phyloP scores from a whole-genome alignment of 30 jellyfish, hydroid and myxozoan species.

The Turritopsis dohrnii region DNA sequence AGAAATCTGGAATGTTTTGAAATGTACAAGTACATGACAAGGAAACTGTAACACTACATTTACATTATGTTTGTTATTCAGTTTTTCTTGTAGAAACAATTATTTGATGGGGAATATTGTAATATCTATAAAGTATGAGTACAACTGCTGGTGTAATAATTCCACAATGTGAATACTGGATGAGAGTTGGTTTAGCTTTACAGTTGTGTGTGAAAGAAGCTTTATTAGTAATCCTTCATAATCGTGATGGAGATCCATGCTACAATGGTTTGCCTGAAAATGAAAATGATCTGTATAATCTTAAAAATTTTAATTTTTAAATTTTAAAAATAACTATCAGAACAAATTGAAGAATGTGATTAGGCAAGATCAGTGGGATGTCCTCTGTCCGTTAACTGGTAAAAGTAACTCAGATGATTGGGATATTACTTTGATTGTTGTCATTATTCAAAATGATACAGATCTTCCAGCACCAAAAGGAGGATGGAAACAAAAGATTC shows the following conservation, averaged over 20 bases:
- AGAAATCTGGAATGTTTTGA: too few relatives aligned
- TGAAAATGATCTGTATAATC: neutral
- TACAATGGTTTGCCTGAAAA: constrained; percentile 5
- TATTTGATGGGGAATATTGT: too few relatives aligned
- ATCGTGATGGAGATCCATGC: neutral
- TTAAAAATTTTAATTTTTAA: too few relatives aligned
- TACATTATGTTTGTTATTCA: too few relatives aligned
- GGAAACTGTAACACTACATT: too few relatives aligned
- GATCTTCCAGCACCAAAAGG: neutral
- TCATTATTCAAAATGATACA: neutral
- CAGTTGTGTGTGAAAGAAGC: constrained; percentile 1
- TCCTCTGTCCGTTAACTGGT: neutral
- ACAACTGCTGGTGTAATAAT: neutral
- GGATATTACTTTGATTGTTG: neutral
- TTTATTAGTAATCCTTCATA: neutral
- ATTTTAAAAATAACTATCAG: neutral
- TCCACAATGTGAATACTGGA: constrained; percentile 9
- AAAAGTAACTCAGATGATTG: constrained; percentile 7
- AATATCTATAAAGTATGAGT: neutral
- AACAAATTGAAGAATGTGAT: neutral
- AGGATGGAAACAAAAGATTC: constrained; percentile 12
- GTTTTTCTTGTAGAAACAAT: neutral
- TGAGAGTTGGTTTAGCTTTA: constrained; percentile 4
- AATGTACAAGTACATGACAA: too few relatives aligned
- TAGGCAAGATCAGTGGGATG: neutral